These are phyloP conservation scores for Nematolebias whitei DNA, from an alignment of 2,113 vertebrate genomes.

Conservation along the genomic window DNA sequence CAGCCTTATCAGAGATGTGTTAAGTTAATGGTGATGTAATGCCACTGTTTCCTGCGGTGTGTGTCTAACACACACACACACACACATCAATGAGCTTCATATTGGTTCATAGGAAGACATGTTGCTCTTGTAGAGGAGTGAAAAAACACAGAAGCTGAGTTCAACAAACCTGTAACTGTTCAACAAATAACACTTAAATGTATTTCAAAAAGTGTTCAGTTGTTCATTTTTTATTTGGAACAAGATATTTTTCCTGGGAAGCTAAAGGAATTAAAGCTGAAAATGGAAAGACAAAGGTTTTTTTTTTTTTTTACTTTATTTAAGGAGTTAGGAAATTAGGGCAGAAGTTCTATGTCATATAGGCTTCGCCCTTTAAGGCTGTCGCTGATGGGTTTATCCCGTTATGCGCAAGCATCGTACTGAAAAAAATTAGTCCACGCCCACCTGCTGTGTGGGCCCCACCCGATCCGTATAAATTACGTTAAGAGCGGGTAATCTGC, in stretches of 20 bases:
- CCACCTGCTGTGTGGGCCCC: no score
- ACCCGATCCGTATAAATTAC: no score
- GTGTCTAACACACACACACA: background rate
- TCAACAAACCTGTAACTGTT: background rate
- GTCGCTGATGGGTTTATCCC: no score
- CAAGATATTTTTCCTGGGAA: background rate
- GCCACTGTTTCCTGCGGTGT: constrained; percentile 7
- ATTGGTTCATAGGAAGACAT: constrained; percentile 1
- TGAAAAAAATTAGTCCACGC: no score
- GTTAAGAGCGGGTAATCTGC: no score
- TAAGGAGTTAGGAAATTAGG: no score
- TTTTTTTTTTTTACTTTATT: no score
- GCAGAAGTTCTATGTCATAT: no score
- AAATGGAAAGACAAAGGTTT: background rate
- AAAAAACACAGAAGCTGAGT: constrained; percentile 10
- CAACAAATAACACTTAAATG: background rate
- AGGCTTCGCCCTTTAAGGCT: no score
- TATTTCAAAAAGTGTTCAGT: background rate
- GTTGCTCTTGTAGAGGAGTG: background rate
- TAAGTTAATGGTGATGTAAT: background rate
- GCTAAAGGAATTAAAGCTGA: background rate
- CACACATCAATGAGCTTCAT: background rate
- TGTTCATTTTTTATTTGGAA: background rate
- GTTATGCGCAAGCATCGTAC: no score
- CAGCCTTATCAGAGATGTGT: background rate